Percentiles rank a stretch among this genome's conserved stretches.
These are phyloP conservation scores for Mythimna pallens DNA, from an alignment of 2,888 invertebrate species.

Conservation along the genomic window DNA sequence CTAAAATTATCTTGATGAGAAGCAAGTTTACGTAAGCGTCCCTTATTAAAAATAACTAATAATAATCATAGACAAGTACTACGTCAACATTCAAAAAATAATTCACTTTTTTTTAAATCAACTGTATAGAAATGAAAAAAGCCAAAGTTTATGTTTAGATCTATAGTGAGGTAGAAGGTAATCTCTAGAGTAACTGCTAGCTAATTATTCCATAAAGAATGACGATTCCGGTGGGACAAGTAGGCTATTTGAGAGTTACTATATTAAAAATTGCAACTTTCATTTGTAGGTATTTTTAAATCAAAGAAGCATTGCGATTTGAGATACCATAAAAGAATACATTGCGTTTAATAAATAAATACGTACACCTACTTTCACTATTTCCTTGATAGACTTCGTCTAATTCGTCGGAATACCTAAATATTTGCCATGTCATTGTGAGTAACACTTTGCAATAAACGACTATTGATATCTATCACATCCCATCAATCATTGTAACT, in stretches of 20 bases:
- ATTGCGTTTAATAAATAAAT: no score
- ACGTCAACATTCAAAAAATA: not conserved
- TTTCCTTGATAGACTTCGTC: not conserved
- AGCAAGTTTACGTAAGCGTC: conserved; percentile 6
- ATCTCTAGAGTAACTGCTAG: not conserved
- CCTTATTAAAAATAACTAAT: conserved; percentile 15
- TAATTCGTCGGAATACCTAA: no score
- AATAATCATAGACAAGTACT: not conserved
- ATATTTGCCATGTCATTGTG: not conserved
- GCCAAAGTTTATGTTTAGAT: no score
- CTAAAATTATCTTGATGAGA: conserved; percentile 22
- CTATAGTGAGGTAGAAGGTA: not conserved
- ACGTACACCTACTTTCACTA: not conserved
- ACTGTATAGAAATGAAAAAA: no score
- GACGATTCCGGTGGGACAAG: no score
- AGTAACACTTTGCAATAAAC: conserved; percentile 8
- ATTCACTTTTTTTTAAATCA: not conserved
- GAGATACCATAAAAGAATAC: no score
- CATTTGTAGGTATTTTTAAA: no score
- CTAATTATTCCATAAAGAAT: no score
- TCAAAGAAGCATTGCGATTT: no score
- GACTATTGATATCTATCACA: conserved; percentile 12
- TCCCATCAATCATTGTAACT: conserved; percentile 33
- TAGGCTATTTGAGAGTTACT: no score
- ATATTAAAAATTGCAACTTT: no score